phyloP scores from a whole-genome alignment of 64 coral and sea anemone genomes.

The Hydrozoanthus tunicans region DNA sequence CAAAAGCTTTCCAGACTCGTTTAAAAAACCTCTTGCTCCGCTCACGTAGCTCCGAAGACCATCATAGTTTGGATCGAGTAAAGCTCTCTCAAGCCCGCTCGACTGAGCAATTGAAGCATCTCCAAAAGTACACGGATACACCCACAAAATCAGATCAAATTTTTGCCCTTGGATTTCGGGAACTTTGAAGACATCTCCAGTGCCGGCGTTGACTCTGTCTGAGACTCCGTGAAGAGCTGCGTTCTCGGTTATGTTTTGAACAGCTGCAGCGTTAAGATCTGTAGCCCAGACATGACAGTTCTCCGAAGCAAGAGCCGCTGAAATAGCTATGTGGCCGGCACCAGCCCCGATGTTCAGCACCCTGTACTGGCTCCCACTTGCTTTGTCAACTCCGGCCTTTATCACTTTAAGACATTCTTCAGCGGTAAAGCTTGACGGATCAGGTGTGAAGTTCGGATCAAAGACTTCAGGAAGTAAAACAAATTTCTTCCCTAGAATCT shows the following conservation, averaged over 20 bases:
- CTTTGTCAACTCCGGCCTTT: neutral
- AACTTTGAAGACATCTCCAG: constrained; percentile 50
- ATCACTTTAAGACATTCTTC: constrained; percentile 46
- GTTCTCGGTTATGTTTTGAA: constrained; percentile 64
- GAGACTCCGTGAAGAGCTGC: constrained; percentile 44
- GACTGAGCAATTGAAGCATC: neutral
- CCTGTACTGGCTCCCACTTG: neutral
- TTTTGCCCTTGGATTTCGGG: constrained; percentile 58
- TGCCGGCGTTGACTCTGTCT: constrained; percentile 31
- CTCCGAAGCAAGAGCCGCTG: constrained; percentile 37
- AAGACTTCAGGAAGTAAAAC: constrained; percentile 55
- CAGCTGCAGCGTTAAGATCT: constrained; percentile 42
- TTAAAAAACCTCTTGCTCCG: constrained; percentile 41
- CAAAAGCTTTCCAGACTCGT: constrained; percentile 45
- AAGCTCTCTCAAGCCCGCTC: constrained; percentile 16
- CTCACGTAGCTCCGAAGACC: constrained; percentile 50
- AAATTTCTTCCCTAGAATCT: constrained; percentile 49
- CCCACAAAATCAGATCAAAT: constrained; percentile 69
- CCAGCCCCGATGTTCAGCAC: constrained; percentile 59
- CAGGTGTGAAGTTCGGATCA: constrained; percentile 45
- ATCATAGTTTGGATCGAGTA: constrained; percentile 57
- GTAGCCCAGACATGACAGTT: constrained; percentile 60
- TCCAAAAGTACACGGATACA: constrained; percentile 24
- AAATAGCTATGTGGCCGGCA: constrained; percentile 33
- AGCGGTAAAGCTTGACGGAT: constrained; percentile 33